A percentile compares a stretch with the other conserved stretches of the same genome.
Conservation (phyloP, 2,888 invertebrate genomes). For the Raillietiella orientalis region DNA sequence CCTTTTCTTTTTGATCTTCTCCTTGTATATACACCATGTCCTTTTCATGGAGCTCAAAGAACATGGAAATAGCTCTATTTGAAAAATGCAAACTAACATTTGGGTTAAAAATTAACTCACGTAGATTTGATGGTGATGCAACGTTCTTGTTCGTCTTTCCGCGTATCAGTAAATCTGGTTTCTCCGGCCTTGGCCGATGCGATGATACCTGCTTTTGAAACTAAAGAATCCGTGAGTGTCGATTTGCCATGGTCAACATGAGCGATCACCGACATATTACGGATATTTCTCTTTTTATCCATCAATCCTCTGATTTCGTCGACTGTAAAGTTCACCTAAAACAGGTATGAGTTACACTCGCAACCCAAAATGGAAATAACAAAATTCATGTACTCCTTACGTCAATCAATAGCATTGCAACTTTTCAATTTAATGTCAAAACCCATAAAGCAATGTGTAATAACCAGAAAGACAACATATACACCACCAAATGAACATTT, state of each 20-base stretch:
- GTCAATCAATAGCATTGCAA: no score
- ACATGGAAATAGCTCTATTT: slow-evolving; percentile 88
- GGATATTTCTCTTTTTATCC: slow-evolving; percentile 99
- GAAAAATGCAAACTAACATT: background rate
- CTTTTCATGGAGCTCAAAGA: slow-evolving; percentile 78
- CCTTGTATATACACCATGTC: slow-evolving; percentile 78
- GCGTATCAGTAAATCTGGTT: slow-evolving; percentile 93
- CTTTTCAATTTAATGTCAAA: no score
- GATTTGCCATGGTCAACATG: slow-evolving; percentile 99
- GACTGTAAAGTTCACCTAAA: slow-evolving; percentile 97
- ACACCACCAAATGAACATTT: no score
- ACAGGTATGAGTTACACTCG: background rate
- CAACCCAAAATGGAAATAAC: slow-evolving; percentile 1
- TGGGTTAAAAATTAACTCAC: slow-evolving; percentile 25
- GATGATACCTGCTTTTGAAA: slow-evolving; percentile 98
- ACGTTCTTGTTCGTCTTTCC: slow-evolving; percentile 98
- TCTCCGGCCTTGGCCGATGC: slow-evolving; percentile 96
- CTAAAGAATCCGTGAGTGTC: slow-evolving; percentile 93
- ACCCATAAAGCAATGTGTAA: no score
- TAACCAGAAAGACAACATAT: no score
- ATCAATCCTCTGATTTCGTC: slow-evolving; percentile 98
- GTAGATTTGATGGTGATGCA: slow-evolving; percentile 99
- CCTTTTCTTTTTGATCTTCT: slow-evolving; percentile 62
- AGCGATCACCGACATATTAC: slow-evolving; percentile 99
- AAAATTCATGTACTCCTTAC: background rate